A percentile compares a stretch with the other conserved stretches of the same genome.
Conservation (phyloP, 2,113 vertebrate genomes). For the Mionectes macconnelli region DNA sequence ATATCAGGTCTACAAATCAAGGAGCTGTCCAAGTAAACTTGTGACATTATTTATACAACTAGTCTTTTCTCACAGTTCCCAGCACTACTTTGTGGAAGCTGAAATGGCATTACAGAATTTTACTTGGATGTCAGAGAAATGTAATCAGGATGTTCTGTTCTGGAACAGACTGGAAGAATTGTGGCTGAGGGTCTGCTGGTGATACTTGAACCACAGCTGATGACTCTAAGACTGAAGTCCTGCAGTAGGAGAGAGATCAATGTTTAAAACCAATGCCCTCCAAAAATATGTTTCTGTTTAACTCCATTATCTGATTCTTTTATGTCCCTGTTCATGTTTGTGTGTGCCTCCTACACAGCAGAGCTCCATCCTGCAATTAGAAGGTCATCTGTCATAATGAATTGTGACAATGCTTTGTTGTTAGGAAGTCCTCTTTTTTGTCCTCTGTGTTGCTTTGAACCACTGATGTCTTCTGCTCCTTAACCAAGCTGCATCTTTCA, state of each 20-base stretch:
- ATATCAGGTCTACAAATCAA: background rate
- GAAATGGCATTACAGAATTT: background rate
- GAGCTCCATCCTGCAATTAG: background rate
- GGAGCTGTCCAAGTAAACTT: background rate
- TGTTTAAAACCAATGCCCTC: background rate
- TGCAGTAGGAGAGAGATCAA: background rate
- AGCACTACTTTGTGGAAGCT: background rate
- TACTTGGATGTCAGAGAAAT: background rate
- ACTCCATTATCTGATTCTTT: background rate
- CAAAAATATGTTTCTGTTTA: background rate
- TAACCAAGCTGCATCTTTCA: background rate
- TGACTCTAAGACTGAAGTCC: background rate
- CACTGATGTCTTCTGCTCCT: background rate
- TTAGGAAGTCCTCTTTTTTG: background rate
- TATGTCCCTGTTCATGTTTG: background rate
- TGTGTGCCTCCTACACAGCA: background rate
- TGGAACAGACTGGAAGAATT: background rate
- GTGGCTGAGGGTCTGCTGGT: background rate
- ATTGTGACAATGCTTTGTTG: background rate
- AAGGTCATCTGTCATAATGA: background rate
- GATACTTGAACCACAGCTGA: background rate
- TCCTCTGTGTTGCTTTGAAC: background rate
- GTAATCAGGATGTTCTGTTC: background rate
- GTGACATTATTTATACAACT: background rate
- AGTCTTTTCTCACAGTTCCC: background rate